phyloP scores from a whole-genome alignment of 2,888 invertebrate genomes.

The Sepiola atlantica region DNA sequence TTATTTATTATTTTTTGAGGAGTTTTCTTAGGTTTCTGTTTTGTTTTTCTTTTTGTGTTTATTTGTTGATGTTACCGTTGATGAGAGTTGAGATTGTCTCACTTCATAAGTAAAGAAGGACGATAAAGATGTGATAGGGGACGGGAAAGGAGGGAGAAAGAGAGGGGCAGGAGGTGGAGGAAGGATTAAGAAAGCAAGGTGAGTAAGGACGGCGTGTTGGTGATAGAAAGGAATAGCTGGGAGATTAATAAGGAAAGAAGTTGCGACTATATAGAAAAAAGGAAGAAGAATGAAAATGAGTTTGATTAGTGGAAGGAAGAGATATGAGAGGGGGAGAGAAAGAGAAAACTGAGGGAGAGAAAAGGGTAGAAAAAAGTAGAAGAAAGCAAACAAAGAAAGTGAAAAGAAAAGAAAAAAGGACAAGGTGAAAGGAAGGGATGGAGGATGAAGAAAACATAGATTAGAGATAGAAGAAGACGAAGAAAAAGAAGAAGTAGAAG shows the following conservation, averaged over 20 bases:
- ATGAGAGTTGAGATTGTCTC: neutral
- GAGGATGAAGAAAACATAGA: neutral
- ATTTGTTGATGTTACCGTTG: neutral
- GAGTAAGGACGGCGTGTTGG: neutral
- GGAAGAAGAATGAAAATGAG: no score
- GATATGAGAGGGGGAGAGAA: neutral
- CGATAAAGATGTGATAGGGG: no score
- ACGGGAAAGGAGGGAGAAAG: neutral
- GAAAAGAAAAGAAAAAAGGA: conserved; percentile 46
- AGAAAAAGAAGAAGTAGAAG: neutral
- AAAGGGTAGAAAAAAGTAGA: no score
- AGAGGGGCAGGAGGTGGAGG: neutral
- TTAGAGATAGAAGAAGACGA: neutral
- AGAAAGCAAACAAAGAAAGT: no score
- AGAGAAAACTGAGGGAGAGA: neutral
- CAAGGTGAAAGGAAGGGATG: conserved; percentile 3
- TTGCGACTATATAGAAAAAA: no score
- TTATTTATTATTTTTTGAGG: neutral
- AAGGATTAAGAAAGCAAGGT: neutral
- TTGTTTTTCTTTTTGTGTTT: neutral
- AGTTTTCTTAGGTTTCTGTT: neutral
- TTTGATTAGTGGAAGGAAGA: neutral
- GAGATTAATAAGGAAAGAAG: neutral
- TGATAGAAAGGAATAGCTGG: neutral
- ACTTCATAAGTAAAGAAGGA: neutral